These are phyloP conservation scores for Drosophila parthenogenetica DNA, from an alignment of 2,888 invertebrate species.

Conservation along the genomic window DNA sequence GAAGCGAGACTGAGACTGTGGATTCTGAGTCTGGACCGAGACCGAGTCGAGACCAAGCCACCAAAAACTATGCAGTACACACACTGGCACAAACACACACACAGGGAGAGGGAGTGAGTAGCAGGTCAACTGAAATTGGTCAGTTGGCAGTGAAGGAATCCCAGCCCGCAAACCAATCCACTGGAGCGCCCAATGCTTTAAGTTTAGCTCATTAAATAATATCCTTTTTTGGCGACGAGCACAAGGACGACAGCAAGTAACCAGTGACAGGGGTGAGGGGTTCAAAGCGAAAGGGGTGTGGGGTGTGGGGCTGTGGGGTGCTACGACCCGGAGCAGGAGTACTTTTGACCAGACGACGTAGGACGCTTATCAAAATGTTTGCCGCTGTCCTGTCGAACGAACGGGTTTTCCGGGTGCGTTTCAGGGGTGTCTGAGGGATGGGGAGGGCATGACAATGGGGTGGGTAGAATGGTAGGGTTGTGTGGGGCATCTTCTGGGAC, in stretches of 20 bases:
- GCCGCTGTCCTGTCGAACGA: conserved; percentile 77
- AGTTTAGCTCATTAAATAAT: conserved; percentile 84
- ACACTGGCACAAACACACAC: conserved; percentile 17
- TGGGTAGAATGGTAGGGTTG: not conserved
- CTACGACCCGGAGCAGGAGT: not conserved
- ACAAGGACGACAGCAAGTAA: not conserved
- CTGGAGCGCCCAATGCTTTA: conserved; percentile 65
- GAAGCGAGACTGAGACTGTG: conserved; percentile 37
- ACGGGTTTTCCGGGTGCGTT: conserved; percentile 31
- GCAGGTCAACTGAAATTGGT: conserved; percentile 83
- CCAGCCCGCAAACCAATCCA: conserved; percentile 45
- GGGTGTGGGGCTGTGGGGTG: too few species aligned
- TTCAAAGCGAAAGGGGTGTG: not conserved
- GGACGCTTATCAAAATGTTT: conserved; percentile 79
- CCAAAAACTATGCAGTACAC: conserved; percentile 58
- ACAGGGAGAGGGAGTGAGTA: conserved; percentile 21
- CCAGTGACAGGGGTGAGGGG: not conserved
- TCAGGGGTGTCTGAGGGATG: not conserved
- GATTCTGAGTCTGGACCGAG: conserved; percentile 29
- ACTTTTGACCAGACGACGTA: conserved; percentile 26
- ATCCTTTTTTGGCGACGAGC: conserved; percentile 67
- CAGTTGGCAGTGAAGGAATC: conserved; percentile 37
- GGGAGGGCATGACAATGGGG: not conserved
- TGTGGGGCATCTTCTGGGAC: conserved; percentile 48
- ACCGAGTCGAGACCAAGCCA: conserved; percentile 36